A percentile compares a stretch with the other conserved stretches of the same genome.
Evolutionary conservation across 2,113 vertebrate species (phyloP).

Genomic region (Montifringilla adamsi): DNA sequence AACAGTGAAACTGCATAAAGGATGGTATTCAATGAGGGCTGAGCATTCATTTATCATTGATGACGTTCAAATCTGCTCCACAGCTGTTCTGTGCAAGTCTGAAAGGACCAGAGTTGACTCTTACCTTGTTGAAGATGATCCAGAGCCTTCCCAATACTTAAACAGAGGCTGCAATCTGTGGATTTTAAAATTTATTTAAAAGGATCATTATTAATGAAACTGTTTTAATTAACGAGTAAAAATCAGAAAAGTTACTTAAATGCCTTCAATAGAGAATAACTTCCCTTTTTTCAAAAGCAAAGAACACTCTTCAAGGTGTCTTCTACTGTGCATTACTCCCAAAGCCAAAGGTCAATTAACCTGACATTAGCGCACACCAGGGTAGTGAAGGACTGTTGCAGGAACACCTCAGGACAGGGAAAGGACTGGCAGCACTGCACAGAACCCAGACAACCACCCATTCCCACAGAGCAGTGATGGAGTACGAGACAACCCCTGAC

Average conservation of each 20-base stretch:
- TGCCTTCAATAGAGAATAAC: neutral
- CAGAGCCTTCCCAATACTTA: neutral
- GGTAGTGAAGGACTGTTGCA: neutral
- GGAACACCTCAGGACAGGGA: neutral
- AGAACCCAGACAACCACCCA: neutral
- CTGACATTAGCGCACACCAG: rapidly evolving
- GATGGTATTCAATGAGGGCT: neutral
- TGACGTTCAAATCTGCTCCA: neutral
- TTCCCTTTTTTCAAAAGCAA: neutral
- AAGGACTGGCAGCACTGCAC: neutral
- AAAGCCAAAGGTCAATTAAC: neutral
- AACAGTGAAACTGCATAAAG: neutral
- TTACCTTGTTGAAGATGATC: conserved; percentile 39
- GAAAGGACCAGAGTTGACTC: neutral
- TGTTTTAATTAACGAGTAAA: neutral
- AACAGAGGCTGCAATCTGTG: conserved; percentile 12
- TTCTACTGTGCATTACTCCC: rapidly evolving
- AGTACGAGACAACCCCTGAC: neutral
- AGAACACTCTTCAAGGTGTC: neutral
- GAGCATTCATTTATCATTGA: neutral
- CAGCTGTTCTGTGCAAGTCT: neutral
- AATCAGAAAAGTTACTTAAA: neutral
- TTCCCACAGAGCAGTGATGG: neutral
- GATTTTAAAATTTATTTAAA: conserved; percentile 3
- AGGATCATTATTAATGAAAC: neutral